Evolutionary conservation across 2,113 vertebrate genomes (phyloP).

Genomic region (Pachycephala philippinensis): DNA sequence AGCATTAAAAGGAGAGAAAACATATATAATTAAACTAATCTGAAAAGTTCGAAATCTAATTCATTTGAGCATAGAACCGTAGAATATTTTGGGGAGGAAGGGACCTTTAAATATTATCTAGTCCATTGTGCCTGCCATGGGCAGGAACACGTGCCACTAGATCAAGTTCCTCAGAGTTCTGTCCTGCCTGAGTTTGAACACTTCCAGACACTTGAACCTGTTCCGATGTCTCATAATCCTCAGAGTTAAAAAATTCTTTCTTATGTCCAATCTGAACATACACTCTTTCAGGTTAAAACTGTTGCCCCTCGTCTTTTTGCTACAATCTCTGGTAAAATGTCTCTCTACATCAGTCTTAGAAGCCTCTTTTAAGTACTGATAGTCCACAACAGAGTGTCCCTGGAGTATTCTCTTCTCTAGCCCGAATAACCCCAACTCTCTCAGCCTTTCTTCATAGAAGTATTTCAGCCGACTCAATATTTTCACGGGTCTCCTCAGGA

Average conservation of each 20-base stretch:
- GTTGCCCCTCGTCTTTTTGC: not conserved
- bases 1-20: not conserved
- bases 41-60: not conserved
- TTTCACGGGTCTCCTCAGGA: not conserved
- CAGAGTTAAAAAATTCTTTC: not conserved
- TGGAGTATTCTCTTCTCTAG: not conserved
- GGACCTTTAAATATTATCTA: not conserved
- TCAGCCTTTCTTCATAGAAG: not conserved
- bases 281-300: not conserved
- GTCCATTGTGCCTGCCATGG: not conserved
- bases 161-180: not conserved
- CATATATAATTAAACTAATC: not conserved
- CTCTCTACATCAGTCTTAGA: not conserved
- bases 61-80: not conserved
- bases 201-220: not conserved
- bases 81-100: not conserved
- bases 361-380: not conserved
- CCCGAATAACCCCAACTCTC: not conserved
- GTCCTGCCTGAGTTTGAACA: not conserved
- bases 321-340: not conserved
- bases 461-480: not conserved
- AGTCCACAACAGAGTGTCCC: not conserved
- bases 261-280: not conserved
- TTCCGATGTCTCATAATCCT: not conserved
- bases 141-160: not conserved